Conservation (phyloP, 2,888 invertebrate genomes). For the Argyresthia albistria region DNA sequence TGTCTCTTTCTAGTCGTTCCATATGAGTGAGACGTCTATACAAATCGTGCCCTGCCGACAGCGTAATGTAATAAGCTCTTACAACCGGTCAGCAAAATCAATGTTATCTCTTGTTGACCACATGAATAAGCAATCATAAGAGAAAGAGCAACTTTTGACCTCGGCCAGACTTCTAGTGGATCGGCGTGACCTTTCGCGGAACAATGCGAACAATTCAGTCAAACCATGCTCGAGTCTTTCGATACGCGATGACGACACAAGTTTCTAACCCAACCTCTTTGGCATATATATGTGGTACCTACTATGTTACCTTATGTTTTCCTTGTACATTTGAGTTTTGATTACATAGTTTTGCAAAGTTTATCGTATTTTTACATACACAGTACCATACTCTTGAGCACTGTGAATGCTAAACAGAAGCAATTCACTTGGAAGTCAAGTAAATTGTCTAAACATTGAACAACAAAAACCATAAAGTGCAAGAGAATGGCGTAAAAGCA, state of each 20-base stretch:
- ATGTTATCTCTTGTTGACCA: slow-evolving; percentile 1
- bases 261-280: not conserved
- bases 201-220: slow-evolving; percentile 8
- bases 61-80: too few relatives aligned
- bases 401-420: too few relatives aligned
- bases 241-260: not conserved
- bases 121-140: slow-evolving; percentile 1
- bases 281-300: not conserved
- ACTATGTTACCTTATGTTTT: too few relatives aligned
- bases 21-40: too few relatives aligned
- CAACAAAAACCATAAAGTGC: not conserved
- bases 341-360: too few relatives aligned
- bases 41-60: too few relatives aligned
- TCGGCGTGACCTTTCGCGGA: slow-evolving; percentile 9
- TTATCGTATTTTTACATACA: too few relatives aligned
- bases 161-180: slow-evolving; percentile 4
- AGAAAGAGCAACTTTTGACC: slow-evolving; percentile 5
- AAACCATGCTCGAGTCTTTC: not conserved
- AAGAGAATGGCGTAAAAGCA: not conserved
- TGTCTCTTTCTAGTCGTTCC: too few relatives aligned
- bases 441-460: not conserved
- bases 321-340: too few relatives aligned
- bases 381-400: too few relatives aligned
- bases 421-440: too few relatives aligned
- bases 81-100: not conserved